Base-by-base conservation (phyloP, 2,888 invertebrate species). In the Lutraria lutraria region DNA sequence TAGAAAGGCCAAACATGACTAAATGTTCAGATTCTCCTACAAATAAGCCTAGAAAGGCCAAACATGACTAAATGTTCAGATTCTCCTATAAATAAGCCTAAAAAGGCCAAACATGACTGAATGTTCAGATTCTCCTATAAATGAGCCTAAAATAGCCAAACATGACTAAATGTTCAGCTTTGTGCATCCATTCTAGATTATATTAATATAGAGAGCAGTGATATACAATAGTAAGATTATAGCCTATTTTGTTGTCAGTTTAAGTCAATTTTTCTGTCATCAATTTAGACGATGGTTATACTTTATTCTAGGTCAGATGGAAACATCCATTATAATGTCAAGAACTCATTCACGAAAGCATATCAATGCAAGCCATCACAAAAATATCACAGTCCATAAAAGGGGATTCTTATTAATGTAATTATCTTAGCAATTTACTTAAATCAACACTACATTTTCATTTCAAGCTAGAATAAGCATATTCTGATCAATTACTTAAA, bases 221-320 rank as follows among this genome's bases (percentile, higher is more conserved):
- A 68, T 68, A 31, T 31, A 76, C 76, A 31, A 76, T 15, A 76
- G 34, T 76, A 19, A 76, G 31, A 76, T 43, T 43, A 43, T 76
- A 13, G 76, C 34, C 31, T 15, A 76, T 76, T 76, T 25, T 76
- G 34, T 34, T 6, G 34, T 76, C 29, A 76, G 16, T 76, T 76
- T 15, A 76, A 6, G 76, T 76, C 76, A 31, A 76, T 76, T 76
- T 76, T 76, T 76, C 76, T 76, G 76, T 76, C 76, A 76, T 34
- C 76, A 76, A 19, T 76, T 76, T 76, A 15, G 34, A 31, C 16
- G 15, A 76, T 76, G 76, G 31, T 76, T 34, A 76, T 76, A 25
- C 19, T 76, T 76, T 76, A 76, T 76, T 31, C 19, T 43, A 43
- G 43, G 43, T 76, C 76, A 13, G 0, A 13, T 0, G 0, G 15